Conservation (phyloP, 2,888 invertebrate species). For the Melanostoma mellinum region DNA sequence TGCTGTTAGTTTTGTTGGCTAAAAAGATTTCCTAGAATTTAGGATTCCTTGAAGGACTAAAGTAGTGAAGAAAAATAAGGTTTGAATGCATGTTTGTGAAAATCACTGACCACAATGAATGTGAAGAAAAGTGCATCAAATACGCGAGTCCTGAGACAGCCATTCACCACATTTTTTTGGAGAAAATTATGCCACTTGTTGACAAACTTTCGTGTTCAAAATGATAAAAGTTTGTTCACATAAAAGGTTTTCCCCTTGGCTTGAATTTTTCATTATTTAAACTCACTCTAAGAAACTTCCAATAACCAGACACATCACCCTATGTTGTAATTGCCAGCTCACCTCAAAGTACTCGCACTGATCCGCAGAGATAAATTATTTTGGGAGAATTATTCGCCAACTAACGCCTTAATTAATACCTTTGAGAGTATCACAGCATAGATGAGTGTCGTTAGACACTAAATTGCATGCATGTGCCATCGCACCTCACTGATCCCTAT, state of each 20-base stretch:
- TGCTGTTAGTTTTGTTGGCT: neutral
- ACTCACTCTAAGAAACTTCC: neutral
- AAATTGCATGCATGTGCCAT: conserved; percentile 57
- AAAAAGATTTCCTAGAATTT: no score
- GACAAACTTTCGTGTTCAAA: no score
- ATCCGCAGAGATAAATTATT: conserved; percentile 55
- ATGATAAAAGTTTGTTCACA: no score
- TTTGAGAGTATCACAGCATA: conserved; percentile 29
- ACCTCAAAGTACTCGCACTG: conserved; percentile 43
- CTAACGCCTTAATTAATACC: conserved; percentile 72
- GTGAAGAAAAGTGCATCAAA: no score
- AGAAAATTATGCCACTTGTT: no score
- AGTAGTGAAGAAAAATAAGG: no score
- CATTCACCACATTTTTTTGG: no score
- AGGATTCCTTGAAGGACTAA: no score
- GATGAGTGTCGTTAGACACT: conserved; percentile 47
- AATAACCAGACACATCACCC: conserved; percentile 26
- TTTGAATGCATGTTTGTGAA: no score
- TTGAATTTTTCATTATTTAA: neutral
- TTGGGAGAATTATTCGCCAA: conserved; percentile 63
- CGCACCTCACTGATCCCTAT: conserved; percentile 67
- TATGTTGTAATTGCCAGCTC: conserved; percentile 50
- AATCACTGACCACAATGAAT: no score
- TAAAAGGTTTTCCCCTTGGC: no score
- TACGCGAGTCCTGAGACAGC: no score